These are phyloP conservation scores for Parus major DNA, from an alignment of 2,113 vertebrate genomes.

Conservation along the genomic window DNA sequence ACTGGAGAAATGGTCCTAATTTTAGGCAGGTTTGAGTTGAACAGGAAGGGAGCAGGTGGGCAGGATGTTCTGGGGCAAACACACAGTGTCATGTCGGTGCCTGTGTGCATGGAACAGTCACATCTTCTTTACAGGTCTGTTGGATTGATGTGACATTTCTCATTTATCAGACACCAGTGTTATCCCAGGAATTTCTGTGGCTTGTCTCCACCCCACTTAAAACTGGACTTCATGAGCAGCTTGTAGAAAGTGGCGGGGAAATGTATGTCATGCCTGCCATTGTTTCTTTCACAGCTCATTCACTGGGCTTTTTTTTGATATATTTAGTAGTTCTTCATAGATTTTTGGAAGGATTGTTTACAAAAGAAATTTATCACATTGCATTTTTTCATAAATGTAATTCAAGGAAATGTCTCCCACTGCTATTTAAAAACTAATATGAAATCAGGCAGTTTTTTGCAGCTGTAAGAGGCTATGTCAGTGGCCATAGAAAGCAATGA, in stretches of 20 bases:
- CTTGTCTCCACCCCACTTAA: neutral
- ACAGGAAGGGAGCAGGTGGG: neutral
- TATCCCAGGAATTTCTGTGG: slow-evolving; percentile 14
- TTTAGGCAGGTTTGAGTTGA: neutral
- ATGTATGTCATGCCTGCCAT: neutral
- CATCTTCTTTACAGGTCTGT: neutral
- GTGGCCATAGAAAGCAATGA: neutral
- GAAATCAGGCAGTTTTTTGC: neutral
- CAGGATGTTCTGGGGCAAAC: neutral
- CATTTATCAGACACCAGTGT: neutral
- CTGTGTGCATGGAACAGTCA: neutral
- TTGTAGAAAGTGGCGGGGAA: neutral
- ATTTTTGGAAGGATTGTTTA: neutral
- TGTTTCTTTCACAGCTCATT: neutral
- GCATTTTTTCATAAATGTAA: rapidly evolving
- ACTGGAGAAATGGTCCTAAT: neutral
- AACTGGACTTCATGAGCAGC: slow-evolving; percentile 20
- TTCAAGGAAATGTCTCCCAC: neutral
- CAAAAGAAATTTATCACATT: neutral
- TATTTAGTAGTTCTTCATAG: neutral
- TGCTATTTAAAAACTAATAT: neutral
- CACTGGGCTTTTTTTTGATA: neutral
- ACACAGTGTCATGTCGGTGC: neutral
- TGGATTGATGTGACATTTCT: neutral
- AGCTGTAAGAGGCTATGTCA: neutral